Conservation (phyloP, 23 tunicate species). For the Styela plicata region DNA sequence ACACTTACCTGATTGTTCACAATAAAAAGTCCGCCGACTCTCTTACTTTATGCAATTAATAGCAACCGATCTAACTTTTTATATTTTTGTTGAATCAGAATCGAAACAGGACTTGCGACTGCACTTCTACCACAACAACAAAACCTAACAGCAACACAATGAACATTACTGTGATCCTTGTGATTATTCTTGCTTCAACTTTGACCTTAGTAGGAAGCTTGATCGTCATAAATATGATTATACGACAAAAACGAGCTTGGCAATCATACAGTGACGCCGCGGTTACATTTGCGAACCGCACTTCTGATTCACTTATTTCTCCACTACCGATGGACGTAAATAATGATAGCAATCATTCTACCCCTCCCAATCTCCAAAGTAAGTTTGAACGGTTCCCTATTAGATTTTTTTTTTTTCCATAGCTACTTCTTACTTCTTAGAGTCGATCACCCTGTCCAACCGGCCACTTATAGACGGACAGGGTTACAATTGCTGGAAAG, state of each 20-base stretch:
- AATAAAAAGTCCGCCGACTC: too few species aligned
- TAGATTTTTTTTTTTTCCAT: too few species aligned
- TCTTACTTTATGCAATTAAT: too few species aligned
- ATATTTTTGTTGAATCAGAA: too few species aligned
- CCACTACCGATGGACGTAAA: not conserved
- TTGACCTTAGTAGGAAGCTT: not conserved
- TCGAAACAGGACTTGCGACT: not conserved
- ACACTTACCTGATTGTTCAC: too few species aligned
- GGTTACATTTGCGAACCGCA: not conserved
- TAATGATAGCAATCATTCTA: not conserved
- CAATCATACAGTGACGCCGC: constrained; percentile 12
- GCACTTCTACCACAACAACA: not conserved
- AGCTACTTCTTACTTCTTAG: too few species aligned
- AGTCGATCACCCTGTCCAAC: too few species aligned
- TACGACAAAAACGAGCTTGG: constrained; percentile 17
- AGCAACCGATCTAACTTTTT: too few species aligned
- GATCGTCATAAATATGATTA: not conserved
- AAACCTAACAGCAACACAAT: not conserved
- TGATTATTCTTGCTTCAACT: not conserved
- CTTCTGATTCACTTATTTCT: not conserved
- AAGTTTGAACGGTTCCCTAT: too few species aligned
- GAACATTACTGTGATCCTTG: not conserved
- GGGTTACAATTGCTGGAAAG: too few species aligned
- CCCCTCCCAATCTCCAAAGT: not conserved
- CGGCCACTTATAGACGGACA: too few species aligned